phyloP scores from a whole-genome alignment of 23 tunicate species.

The Phallusia fumigata region DNA sequence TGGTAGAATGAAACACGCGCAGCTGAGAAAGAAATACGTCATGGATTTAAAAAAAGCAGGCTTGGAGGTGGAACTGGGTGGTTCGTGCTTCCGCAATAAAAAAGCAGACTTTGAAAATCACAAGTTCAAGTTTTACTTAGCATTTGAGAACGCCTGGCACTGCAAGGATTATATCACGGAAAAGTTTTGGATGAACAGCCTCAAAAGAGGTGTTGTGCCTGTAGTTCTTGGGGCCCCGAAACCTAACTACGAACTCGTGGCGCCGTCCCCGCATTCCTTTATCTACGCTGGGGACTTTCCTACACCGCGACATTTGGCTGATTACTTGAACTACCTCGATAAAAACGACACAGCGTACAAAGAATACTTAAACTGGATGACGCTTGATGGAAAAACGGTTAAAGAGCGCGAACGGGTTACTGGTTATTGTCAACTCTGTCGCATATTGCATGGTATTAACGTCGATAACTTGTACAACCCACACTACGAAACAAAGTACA shows the following conservation, averaged over 20 bases:
- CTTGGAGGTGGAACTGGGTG: slow-evolving; percentile 20
- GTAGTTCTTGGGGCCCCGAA: slow-evolving; percentile 37
- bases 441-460: background rate
- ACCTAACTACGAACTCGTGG: background rate
- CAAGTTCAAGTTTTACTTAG: slow-evolving; percentile 54
- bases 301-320: slow-evolving; percentile 15
- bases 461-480: slow-evolving; percentile 11
- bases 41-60: slow-evolving; percentile 35
- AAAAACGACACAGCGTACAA: slow-evolving; percentile 39
- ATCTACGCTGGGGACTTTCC: slow-evolving; percentile 31
- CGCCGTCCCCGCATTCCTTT: slow-evolving; percentile 33
- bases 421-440: background rate
- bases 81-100: slow-evolving; percentile 24
- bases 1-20: slow-evolving; percentile 23
- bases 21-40: slow-evolving; percentile 34
- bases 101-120: background rate
- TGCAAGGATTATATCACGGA: slow-evolving; percentile 59
- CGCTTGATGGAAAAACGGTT: background rate
- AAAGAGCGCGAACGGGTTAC: background rate
- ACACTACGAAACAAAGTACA: background rate
- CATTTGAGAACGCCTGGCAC: slow-evolving; percentile 53
- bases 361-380: slow-evolving; percentile 37
- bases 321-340: slow-evolving; percentile 33
- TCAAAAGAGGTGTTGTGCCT: slow-evolving; percentile 36
- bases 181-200: slow-evolving; percentile 30